phyloP scores from a whole-genome alignment of 2,797 vertebrate species.

The Chromobotia macracanthus region DNA sequence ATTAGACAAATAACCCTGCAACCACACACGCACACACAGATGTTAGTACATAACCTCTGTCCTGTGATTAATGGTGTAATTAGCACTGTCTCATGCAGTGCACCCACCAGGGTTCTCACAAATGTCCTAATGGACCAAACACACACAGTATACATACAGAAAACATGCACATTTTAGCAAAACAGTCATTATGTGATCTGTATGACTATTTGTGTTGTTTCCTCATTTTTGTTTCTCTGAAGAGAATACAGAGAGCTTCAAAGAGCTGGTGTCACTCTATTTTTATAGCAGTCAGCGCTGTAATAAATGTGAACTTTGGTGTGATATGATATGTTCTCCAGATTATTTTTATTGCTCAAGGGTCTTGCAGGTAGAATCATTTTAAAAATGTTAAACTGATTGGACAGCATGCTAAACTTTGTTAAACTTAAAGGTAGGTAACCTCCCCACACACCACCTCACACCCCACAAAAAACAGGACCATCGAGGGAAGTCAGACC shows the following conservation, averaged over 20 bases:
- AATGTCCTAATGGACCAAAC: slow-evolving; percentile 60
- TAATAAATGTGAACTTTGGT: background rate
- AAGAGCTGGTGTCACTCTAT: background rate
- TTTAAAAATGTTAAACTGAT: background rate
- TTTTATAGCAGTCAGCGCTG: too few relatives aligned
- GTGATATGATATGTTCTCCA: background rate
- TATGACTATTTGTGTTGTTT: background rate
- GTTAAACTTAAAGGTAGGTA: background rate
- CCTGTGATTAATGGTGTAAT: slow-evolving; percentile 66
- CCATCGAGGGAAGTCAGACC: slow-evolving; percentile 40
- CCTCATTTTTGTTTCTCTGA: too few relatives aligned
- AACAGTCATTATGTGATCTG: slow-evolving; percentile 14
- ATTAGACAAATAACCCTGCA: slow-evolving; percentile 11
- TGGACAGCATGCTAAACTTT: background rate
- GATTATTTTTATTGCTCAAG: background rate
- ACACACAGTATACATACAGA: slow-evolving; percentile 19
- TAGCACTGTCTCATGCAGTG: slow-evolving; percentile 58
- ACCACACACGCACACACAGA: slow-evolving; percentile 12
- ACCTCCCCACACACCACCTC: background rate
- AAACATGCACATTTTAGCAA: slow-evolving; percentile 19
- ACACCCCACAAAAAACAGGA: background rate
- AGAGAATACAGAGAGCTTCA: background rate
- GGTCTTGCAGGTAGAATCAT: background rate
- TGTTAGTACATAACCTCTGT: slow-evolving; percentile 42
- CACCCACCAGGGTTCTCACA: slow-evolving; percentile 38